These are phyloP conservation scores for Lacanobia wlatinum DNA, from an alignment of 2,888 invertebrate genomes.

Conservation along the genomic window DNA sequence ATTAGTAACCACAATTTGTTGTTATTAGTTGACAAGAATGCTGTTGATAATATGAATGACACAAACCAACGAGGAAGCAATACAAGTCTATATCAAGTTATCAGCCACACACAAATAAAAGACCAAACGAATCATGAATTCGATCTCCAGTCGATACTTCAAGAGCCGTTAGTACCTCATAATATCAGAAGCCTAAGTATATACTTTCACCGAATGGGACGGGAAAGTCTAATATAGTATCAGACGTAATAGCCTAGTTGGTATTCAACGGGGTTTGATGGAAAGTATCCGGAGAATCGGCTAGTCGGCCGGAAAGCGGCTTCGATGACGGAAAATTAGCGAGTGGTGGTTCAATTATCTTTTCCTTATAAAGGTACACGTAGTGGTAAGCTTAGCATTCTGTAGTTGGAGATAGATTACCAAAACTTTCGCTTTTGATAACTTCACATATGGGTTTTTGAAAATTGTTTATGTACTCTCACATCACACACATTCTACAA, in stretches of 20 bases:
- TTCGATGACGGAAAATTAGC: conserved; percentile 23
- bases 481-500: no score
- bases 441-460: neutral
- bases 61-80: no score
- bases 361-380: conserved; percentile 26
- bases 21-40: neutral
- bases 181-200: conserved; percentile 30
- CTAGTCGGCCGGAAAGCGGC: neutral
- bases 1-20: conserved; percentile 6
- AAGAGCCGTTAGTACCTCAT: conserved; percentile 31
- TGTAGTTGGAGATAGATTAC: no score
- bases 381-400: neutral
- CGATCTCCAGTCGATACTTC: conserved; percentile 22
- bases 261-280: conserved; percentile 29
- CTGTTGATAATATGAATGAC: neutral
- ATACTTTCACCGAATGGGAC: conserved; percentile 56
- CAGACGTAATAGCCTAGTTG: conserved; percentile 35
- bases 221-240: conserved; percentile 44
- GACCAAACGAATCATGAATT: conserved; percentile 10
- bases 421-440: neutral
- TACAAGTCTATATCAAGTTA: neutral
- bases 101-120: neutral
- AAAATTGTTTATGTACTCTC: no score
- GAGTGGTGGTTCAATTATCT: neutral
- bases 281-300: conserved; percentile 41